Percentiles rank a stretch among this genome's conserved stretches.
Conservation (phyloP, 2,113 vertebrate genomes). For the Neolamprologus kungweensis region DNA sequence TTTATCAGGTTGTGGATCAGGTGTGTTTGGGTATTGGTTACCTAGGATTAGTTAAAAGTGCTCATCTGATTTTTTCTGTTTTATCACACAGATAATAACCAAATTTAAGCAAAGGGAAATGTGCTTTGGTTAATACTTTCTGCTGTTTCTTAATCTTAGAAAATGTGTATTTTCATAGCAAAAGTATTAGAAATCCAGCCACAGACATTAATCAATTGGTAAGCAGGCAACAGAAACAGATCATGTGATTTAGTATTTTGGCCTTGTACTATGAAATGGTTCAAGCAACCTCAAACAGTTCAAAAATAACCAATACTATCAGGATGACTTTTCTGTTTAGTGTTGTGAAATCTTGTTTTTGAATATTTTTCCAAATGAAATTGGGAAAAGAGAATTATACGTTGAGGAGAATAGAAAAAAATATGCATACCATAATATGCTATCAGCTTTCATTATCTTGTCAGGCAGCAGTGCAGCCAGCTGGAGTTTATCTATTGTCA, state of each 20-base stretch:
- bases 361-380: neutral
- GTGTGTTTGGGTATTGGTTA: neutral
- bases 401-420: neutral
- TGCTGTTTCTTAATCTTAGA: neutral
- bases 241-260: neutral
- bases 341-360: neutral
- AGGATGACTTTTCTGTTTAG: neutral
- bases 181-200: neutral
- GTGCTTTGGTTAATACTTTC: neutral
- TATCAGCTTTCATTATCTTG: neutral
- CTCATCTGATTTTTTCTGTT: neutral
- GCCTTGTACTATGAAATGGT: neutral
- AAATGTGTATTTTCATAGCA: neutral
- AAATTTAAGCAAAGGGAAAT: neutral
- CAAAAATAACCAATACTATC: neutral
- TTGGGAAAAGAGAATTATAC: neutral
- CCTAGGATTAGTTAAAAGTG: neutral
- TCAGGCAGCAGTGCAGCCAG: neutral
- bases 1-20: neutral
- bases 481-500: neutral
- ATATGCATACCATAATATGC: neutral
- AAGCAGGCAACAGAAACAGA: neutral
- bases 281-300: neutral
- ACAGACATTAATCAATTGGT: neutral
- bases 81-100: neutral